Evolutionary conservation across 2,797 vertebrate species (phyloP), one percentile per base, ranked within the genome.

Genomic region (Ceryle rudis): DNA sequence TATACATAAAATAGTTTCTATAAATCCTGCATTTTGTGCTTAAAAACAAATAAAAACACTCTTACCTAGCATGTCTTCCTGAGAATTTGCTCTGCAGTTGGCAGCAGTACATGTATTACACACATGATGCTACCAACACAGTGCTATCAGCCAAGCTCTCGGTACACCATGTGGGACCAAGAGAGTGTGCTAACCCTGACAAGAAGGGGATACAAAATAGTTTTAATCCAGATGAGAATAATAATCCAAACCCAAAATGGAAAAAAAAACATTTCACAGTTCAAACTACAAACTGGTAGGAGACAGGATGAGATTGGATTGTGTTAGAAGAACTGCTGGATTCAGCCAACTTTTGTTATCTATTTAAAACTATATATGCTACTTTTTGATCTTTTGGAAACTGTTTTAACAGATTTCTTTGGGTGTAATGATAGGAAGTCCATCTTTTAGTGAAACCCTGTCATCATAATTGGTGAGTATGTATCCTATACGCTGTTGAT

Each of bases 41-140:
- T 22, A 62, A 95, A 62, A 70, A 29, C 9, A 35, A 46, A 65
- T 9, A 44, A 12, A 35, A 0, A 41, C 35, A 1, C 0, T 10
- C 19, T 35, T 47, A 18, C 17, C 5, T 2, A 51, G 39, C 18
- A 33, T 26, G 14, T 73, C 19, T 64, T 85, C 28, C 61, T 19
- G 61, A 44, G 8, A 81, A 78, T 58, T 64, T 35, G 8, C 23
- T 54, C 29, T 44, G 6, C 29, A 52, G 25, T 10, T 90, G 52
- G 67, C 57, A 69, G 37, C 1, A 83, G 33, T 22, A 37, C 17
- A n/a, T 0, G 1, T 26, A 44, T 37, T 66, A 8, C 14, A 55
- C 0, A 0, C 0, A 7, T 4, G 10, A 14, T 74, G 22, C 28
- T 67, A 28, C 1, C 3, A 55, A 82, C 28, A 20, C 0, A 9